Conservation (phyloP, 2,888 invertebrate genomes). For the Drosophila nr. perissopoda region DNA sequence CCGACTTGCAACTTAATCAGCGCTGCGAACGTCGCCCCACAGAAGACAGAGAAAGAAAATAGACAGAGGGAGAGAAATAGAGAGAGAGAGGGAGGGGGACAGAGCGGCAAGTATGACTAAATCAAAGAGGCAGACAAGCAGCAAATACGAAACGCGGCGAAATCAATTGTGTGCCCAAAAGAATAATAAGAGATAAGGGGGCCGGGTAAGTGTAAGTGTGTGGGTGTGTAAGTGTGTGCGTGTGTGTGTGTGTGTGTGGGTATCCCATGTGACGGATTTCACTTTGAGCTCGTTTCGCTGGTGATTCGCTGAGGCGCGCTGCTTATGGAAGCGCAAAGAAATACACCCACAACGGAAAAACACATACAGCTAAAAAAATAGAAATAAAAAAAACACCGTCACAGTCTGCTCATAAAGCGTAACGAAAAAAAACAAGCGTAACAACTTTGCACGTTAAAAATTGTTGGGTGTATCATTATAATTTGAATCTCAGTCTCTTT, state of each 20-base stretch:
- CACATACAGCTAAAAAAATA: neutral
- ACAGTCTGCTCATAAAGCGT: constrained; percentile 59
- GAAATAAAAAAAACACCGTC: constrained; percentile 25
- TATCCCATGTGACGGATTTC: constrained; percentile 16
- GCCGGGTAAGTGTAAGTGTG: neutral
- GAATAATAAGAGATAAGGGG: constrained; percentile 33
- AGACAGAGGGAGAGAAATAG: neutral
- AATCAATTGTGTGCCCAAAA: constrained; percentile 58
- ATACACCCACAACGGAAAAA: constrained; percentile 60
- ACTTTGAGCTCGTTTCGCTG: constrained; percentile 55
- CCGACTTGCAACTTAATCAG: constrained; percentile 62
- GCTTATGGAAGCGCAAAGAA: constrained; percentile 79
- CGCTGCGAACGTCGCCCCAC: constrained; percentile 43
- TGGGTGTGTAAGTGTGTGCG: neutral
- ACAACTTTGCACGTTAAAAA: constrained; percentile 22
- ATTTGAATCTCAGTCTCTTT: constrained; percentile 27
- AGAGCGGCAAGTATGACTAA: constrained; percentile 36
- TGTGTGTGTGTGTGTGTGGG: neutral
- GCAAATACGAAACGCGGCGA: constrained; percentile 73
- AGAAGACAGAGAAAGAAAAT: constrained; percentile 1
- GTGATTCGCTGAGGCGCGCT: constrained; percentile 60
- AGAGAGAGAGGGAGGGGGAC: neutral
- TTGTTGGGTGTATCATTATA: constrained; percentile 41
- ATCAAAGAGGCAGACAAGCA: constrained; percentile 35
- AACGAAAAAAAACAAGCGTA: constrained; percentile 47